Percentiles rank a stretch among this genome's conserved stretches.
These are phyloP conservation scores for Zoanthus sociatus DNA, from an alignment of 92 coral and sea anemone species.

Conservation along the genomic window DNA sequence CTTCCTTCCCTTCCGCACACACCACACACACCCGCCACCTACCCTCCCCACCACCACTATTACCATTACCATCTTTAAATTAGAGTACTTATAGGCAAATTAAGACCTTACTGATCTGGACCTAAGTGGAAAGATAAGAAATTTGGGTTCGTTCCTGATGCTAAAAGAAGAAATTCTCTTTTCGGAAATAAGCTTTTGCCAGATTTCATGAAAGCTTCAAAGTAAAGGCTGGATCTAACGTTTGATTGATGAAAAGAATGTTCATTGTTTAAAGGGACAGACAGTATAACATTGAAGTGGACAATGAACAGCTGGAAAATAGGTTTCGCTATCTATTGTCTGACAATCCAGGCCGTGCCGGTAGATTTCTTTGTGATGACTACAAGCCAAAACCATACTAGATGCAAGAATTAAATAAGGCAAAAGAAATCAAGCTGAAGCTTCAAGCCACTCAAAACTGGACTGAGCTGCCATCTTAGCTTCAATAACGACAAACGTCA, in stretches of 20 bases:
- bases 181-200: background rate
- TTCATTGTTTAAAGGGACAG: conserved; percentile 31
- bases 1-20: too few species aligned
- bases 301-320: conserved; percentile 17
- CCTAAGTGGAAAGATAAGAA: conserved; percentile 52
- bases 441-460: conserved; percentile 59
- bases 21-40: too few species aligned
- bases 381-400: conserved; percentile 24
- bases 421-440: conserved; percentile 43
- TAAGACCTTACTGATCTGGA: conserved; percentile 33
- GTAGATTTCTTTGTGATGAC: conserved; percentile 40
- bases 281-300: conserved; percentile 7
- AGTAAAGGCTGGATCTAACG: conserved; percentile 30
- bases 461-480: conserved; percentile 50
- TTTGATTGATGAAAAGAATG: conserved; percentile 20
- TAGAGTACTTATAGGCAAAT: background rate
- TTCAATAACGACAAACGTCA: background rate
- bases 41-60: too few species aligned
- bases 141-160: conserved; percentile 10
- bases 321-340: conserved; percentile 9
- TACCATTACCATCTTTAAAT: too few species aligned
- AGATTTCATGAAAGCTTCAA: conserved; percentile 3
- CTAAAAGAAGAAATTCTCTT: background rate
- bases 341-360: conserved; percentile 26
- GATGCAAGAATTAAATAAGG: conserved; percentile 27